Conservation (phyloP, 2,888 invertebrate genomes). For the Pyrgus malvae region DNA sequence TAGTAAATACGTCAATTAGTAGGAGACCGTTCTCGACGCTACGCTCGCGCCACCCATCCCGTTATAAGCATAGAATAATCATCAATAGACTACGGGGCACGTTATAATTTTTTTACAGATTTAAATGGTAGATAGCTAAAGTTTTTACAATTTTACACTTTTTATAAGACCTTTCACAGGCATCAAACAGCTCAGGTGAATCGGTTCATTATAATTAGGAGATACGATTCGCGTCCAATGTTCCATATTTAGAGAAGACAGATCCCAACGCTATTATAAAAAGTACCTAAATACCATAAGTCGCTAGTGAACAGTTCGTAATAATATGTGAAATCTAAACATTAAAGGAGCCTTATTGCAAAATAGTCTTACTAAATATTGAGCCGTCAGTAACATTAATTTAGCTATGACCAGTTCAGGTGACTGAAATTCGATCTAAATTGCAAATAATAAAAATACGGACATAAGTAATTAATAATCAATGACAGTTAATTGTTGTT, state of each 20-base stretch:
- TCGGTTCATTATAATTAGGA: not conserved
- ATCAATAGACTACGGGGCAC: constrained; percentile 18
- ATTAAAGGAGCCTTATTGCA: not conserved
- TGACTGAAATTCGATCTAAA: too few relatives aligned
- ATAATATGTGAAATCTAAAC: not conserved
- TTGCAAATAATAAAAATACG: too few relatives aligned
- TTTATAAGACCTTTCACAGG: constrained; percentile 14
- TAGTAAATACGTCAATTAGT: constrained; percentile 18
- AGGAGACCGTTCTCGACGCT: not conserved
- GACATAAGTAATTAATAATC: too few relatives aligned
- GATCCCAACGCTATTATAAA: constrained; percentile 1
- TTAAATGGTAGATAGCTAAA: constrained; percentile 14
- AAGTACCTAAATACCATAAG: not conserved
- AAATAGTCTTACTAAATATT: not conserved
- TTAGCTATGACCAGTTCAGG: not conserved
- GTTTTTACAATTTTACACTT: constrained; percentile 25
- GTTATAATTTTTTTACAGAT: constrained; percentile 15
- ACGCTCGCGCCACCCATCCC: constrained; percentile 7
- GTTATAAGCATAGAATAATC: not conserved
- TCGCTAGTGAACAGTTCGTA: not conserved
- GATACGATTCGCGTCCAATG: not conserved
- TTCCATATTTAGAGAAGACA: not conserved
- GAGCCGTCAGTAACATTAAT: not conserved
- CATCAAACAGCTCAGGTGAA: not conserved
- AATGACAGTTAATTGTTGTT: too few relatives aligned